A percentile compares a stretch with the other conserved stretches of the same genome.
These are phyloP conservation scores for Jacana jacana DNA, from an alignment of 2,113 vertebrate genomes.

Conservation along the genomic window DNA sequence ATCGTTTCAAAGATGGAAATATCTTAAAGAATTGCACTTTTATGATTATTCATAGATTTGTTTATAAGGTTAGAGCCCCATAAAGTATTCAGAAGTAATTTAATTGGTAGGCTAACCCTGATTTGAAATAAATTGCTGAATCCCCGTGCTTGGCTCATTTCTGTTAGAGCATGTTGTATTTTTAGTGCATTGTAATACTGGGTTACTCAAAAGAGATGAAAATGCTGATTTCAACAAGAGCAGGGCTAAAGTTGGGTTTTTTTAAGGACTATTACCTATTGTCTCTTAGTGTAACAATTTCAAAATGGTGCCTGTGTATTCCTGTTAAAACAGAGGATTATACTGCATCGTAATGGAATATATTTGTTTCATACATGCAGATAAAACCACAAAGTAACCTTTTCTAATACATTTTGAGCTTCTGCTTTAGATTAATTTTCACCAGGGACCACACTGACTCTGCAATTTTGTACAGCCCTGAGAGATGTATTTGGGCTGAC, in stretches of 20 bases:
- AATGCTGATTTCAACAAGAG: not conserved
- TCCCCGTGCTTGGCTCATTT: not conserved
- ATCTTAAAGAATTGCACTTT: slow-evolving; percentile 24
- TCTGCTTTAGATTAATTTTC: not conserved
- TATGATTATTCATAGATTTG: slow-evolving; percentile 32
- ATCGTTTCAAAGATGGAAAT: slow-evolving; percentile 36
- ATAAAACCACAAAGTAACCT: not conserved
- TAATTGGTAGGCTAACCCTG: not conserved
- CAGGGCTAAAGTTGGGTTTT: not conserved
- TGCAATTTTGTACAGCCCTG: not conserved
- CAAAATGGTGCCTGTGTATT: not conserved
- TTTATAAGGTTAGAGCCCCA: not conserved
- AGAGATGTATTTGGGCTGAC: not conserved
- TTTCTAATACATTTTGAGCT: not conserved
- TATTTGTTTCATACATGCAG: not conserved
- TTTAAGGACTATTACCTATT: not conserved
- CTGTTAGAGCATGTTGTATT: not conserved
- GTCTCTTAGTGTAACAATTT: not conserved
- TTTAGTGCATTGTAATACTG: not conserved
- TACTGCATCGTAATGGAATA: not conserved
- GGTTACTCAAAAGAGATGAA: not conserved
- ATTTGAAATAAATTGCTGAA: not conserved
- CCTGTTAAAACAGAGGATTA: not conserved
- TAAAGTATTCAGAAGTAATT: not conserved
- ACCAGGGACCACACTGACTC: not conserved